Evolutionary conservation across 2,888 invertebrate genomes (phyloP), one percentile per base, ranked within the genome.

Genomic region (Tridacna gigas): DNA sequence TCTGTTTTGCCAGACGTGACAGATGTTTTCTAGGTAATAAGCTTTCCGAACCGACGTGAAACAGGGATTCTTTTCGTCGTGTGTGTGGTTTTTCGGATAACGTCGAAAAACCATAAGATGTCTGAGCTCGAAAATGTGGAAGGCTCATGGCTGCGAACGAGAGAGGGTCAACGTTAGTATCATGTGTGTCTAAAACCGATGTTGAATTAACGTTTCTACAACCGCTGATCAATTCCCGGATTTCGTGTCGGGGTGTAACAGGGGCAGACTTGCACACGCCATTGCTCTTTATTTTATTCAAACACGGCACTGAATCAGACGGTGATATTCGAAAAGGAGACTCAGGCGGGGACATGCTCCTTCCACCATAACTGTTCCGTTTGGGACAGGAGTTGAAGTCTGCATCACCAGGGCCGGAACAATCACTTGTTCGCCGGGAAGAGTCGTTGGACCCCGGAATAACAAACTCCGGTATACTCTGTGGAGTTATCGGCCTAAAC

Each of bases 391-490:
- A 83, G 65, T 22, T 51, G 20, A 66, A 66, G 3, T 47, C 47
- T 28, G 13, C 25, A n/a, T 80, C 77, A 18, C 61, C 51, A 28
- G 90, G 89, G 20, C 80, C 87, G 28, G 90, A 90, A 63, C 88
- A 86, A 18, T 84, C 86, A 65, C 90, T 91, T n/a, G 89, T 86
- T 73, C 93, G 90, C 13, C 91, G 82, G 3, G 92, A 92, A 0
- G 91, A 91, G 37, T 91, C 91, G 22, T 85, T 89, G 13, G 92
- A 91, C 11, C 91, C 89, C 0, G 93, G 93, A 71, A 93, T 93
- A 18, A 92, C 90, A 83, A 93, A 93, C 66, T 93, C 91, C 4
- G 93, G 93, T 71, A 93, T 92, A 51, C 84, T 91, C 28, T 90
- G 85, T 0, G 93, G 93, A 5, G 93, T 93, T 18, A 93, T 74